phyloP scores from a whole-genome alignment of 2,888 invertebrate genomes.

The Hypercompe scribonia region DNA sequence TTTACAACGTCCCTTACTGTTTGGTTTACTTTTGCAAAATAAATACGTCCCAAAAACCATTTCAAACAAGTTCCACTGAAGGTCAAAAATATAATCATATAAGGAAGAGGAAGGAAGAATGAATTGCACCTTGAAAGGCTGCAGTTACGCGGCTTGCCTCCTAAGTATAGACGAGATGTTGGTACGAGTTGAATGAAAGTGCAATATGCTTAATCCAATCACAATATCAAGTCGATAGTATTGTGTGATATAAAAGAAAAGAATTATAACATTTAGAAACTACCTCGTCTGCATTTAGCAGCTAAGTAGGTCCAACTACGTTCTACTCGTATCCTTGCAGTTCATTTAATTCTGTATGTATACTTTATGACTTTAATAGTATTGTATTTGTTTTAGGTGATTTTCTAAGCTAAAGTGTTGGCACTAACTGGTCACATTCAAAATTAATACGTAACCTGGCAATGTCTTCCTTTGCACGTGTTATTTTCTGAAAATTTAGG shows the following conservation, averaged over 20 bases:
- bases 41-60: neutral
- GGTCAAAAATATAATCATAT: conserved; percentile 9
- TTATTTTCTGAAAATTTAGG: no score
- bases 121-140: conserved; percentile 23
- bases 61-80: conserved; percentile 9
- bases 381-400: no score
- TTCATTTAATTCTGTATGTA: no score
- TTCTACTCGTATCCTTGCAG: no score
- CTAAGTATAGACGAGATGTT: conserved; percentile 5
- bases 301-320: no score
- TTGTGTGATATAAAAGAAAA: neutral
- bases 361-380: no score
- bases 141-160: conserved; percentile 20
- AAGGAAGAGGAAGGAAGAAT: conserved; percentile 44
- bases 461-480: no score
- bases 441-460: no score
- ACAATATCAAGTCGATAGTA: neutral
- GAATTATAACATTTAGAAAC: no score
- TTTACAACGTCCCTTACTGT: neutral
- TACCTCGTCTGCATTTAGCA: no score
- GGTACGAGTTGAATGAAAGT: conserved; percentile 3
- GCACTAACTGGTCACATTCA: no score
- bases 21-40: neutral
- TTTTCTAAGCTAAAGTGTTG: no score
- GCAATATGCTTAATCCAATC: neutral